Conservation (phyloP, 2,888 invertebrate genomes). For the Marasmarcha lunaedactyla region DNA sequence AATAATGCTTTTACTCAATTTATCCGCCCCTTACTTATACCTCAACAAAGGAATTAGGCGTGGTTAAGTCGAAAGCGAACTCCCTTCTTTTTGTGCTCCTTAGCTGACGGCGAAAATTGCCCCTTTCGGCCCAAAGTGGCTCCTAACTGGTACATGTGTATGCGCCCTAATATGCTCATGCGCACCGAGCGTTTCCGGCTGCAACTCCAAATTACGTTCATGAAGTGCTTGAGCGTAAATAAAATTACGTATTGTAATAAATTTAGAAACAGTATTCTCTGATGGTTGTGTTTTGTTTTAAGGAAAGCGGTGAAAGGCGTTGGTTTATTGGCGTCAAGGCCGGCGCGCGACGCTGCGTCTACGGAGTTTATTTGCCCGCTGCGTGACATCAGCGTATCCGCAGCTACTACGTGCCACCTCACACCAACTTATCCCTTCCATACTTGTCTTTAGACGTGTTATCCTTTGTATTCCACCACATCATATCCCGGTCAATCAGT, state of each 20-base stretch:
- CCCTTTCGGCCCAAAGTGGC: conserved; percentile 41
- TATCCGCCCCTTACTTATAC: conserved; percentile 19
- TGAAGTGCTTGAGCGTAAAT: conserved; percentile 1
- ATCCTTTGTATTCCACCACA: conserved; percentile 52
- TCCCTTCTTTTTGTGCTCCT: conserved; percentile 40
- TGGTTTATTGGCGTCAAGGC: conserved; percentile 6
- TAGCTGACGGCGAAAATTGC: conserved; percentile 49
- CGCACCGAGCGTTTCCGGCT: conserved; percentile 48
- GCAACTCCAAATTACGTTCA: conserved; percentile 17
- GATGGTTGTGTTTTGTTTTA: background rate
- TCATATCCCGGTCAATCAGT: conserved; percentile 51
- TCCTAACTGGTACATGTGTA: conserved; percentile 47
- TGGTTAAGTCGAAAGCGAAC: conserved; percentile 42
- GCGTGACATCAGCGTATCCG: conserved; percentile 50
- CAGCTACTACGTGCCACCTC: conserved; percentile 37
- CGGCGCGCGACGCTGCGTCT: conserved; percentile 56
- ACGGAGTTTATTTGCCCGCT: conserved; percentile 36
- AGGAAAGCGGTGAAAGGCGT: background rate
- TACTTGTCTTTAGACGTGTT: conserved; percentile 56
- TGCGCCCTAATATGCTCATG: conserved; percentile 38
- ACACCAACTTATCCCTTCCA: conserved; percentile 53
- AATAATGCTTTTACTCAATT: conserved; percentile 16
- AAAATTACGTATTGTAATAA: background rate
- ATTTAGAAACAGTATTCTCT: background rate
- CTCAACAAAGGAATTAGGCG: conserved; percentile 45